Evolutionary conservation across 2,888 invertebrate species (phyloP).

Genomic region (Caenorhabditis drosophilae): DNA sequence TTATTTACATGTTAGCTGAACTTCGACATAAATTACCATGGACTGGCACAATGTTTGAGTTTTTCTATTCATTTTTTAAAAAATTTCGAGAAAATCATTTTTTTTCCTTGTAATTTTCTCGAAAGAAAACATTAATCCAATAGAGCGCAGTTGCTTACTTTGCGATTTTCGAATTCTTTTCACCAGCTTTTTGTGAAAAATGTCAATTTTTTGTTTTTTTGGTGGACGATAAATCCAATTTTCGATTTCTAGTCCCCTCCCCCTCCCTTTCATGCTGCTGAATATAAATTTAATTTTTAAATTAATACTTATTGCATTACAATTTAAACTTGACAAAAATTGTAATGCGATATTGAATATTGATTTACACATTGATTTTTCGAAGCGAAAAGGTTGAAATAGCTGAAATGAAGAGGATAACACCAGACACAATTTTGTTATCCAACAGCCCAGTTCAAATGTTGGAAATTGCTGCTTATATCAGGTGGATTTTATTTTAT

Average conservation of each 20-base stretch:
- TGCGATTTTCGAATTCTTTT: too few relatives aligned
- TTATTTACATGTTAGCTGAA: constrained; percentile 54
- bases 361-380: too few relatives aligned
- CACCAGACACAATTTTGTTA: constrained; percentile 34
- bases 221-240: neutral
- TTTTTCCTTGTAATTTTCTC: neutral
- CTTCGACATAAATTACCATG: constrained; percentile 51
- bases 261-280: too few relatives aligned
- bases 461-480: constrained; percentile 21
- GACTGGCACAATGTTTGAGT: constrained; percentile 19
- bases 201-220: too few relatives aligned
- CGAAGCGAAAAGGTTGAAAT: constrained; percentile 39
- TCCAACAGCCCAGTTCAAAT: constrained; percentile 39
- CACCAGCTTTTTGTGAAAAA: too few relatives aligned
- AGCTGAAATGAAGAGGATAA: constrained; percentile 23
- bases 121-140: too few relatives aligned
- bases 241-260: too few relatives aligned
- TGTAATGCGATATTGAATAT: too few relatives aligned
- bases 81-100: neutral
- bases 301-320: too few relatives aligned
- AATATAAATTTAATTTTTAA: too few relatives aligned
- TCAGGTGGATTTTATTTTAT: neutral
- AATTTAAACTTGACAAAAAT: too few relatives aligned
- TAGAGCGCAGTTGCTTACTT: too few relatives aligned
- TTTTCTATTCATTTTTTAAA: constrained; percentile 2